phyloP scores from a whole-genome alignment of 2,113 vertebrate species.

The Aspidoscelis tigris region DNA sequence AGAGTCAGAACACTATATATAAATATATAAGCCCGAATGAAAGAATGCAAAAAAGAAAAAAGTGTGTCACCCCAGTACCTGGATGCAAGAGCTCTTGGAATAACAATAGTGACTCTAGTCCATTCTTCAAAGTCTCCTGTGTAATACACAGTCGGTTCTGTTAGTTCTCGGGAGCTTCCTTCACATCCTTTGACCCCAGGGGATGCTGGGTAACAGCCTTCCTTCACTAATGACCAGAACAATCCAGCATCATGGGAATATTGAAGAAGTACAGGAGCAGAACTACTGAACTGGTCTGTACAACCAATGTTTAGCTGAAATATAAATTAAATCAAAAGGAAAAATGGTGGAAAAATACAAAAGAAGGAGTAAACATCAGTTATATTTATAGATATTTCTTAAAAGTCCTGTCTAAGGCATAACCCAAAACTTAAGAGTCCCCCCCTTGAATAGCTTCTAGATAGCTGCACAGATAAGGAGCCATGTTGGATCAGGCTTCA shows the following conservation, averaged over 20 bases:
- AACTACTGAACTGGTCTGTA: slow-evolving; percentile 84
- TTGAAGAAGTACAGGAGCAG: slow-evolving; percentile 91
- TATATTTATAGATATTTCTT: rapidly evolving
- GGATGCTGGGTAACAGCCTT: slow-evolving; percentile 93
- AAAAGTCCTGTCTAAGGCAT: neutral
- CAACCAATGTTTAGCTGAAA: slow-evolving; percentile 92
- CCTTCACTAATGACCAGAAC: slow-evolving; percentile 92
- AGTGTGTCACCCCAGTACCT: slow-evolving; percentile 75
- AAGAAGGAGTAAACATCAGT: rapidly evolving
- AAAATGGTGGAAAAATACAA: slow-evolving; percentile 17
- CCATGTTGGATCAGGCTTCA: too few relatives aligned
- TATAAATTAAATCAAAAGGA: neutral
- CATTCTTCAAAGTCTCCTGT: slow-evolving; percentile 94
- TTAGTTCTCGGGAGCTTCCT: slow-evolving; percentile 88
- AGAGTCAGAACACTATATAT: neutral
- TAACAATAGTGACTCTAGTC: slow-evolving; percentile 91
- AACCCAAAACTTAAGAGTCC: neutral
- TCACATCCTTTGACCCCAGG: slow-evolving; percentile 85
- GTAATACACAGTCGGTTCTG: slow-evolving; percentile 88
- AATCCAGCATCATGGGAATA: slow-evolving; percentile 94
- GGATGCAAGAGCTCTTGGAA: slow-evolving; percentile 89
- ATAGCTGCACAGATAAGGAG: neutral
- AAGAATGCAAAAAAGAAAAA: neutral
- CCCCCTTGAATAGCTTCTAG: too few relatives aligned
- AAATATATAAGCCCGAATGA: neutral